These are phyloP conservation scores for Polypterus senegalus DNA, from an alignment of 2,113 vertebrate species.

Conservation along the genomic window DNA sequence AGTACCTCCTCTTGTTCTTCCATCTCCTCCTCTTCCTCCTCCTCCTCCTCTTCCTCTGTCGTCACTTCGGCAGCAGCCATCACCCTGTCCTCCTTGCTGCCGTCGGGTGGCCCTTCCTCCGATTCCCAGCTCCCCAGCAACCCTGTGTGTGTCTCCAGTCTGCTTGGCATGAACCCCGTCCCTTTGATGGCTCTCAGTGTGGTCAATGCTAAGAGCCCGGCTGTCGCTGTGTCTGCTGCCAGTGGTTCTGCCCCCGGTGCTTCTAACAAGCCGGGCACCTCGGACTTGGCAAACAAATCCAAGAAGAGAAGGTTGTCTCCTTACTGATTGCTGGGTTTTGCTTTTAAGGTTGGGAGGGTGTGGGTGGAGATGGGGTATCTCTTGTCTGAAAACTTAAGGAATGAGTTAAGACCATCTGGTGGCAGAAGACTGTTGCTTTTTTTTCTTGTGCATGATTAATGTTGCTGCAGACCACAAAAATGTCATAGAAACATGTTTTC, in stretches of 20 bases:
- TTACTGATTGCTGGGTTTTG: slow-evolving; percentile 51
- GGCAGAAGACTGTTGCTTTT: no score
- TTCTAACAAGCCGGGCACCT: slow-evolving; percentile 49
- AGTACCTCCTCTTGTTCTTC: slow-evolving; percentile 27
- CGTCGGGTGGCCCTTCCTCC: slow-evolving; percentile 64
- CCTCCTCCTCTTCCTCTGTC: slow-evolving; percentile 85
- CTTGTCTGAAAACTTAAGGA: no score
- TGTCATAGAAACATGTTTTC: no score
- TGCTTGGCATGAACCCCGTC: slow-evolving; percentile 85
- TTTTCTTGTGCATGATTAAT: no score
- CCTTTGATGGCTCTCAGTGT: slow-evolving; percentile 88
- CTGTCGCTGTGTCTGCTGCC: slow-evolving; percentile 46
- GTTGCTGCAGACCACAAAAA: no score
- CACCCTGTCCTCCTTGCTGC: slow-evolving; percentile 25
- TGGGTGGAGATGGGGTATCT: no score
- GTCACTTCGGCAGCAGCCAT: slow-evolving; percentile 72
- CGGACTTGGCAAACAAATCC: slow-evolving; percentile 59
- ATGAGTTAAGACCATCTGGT: no score
- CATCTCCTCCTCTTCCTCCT: slow-evolving; percentile 56
- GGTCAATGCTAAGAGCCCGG: slow-evolving; percentile 53
- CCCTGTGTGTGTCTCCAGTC: slow-evolving; percentile 81
- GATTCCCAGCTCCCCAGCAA: slow-evolving; percentile 73
- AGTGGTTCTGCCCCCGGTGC: slow-evolving; percentile 35
- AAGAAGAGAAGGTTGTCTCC: slow-evolving; percentile 84
- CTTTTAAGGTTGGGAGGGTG: no score